Evolutionary conservation across 2,797 vertebrate species (phyloP), one percentile per base, ranked within the genome.

Genomic region (Microctenopoma steveboyesi): DNA sequence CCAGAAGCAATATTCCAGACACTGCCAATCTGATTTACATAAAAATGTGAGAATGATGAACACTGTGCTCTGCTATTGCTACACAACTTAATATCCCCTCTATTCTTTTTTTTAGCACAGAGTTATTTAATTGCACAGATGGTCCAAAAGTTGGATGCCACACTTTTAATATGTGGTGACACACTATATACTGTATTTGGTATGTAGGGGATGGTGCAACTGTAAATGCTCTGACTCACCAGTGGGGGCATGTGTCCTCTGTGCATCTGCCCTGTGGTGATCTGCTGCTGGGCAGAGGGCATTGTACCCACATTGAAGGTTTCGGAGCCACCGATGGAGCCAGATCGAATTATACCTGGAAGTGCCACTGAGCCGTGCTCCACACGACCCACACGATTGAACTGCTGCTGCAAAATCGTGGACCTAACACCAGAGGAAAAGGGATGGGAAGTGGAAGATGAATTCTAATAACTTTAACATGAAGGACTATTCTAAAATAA

Each of bases 321-420:
- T 91, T 99, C 98, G 0, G 97, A 97, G 7, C 96, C 97, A 0
- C 96, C 96, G 0, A 93, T 73, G 35, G 97, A 97, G 33, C 98
- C 97, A 0, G 98, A 98, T 13, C 97, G 96, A 93, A 99, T 99
- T 72, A 99, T 96, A 0, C 97, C 98, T 0, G 97, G 97, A 62
- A 99, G 91, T 0, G 98, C 98, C 48, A 99, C 97, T 0, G 96
- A 98, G 72, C 97, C 96, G 0, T 98, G 97, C 80, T 99, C 98
- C 49, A 94, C 96, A 9, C 96, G 96, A 1, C 98, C 98, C 0
- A 96, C 95, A 0, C 96, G 94, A 86, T 98, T 99, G 72, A 98
- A 97, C 89, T 99, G 98, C 91, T 99, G 98, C 91, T 99, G 98
- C 87, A 99, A 83, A 81, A 99, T 99, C 27, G 97, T 98, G 63